Percentiles rank a stretch among this genome's conserved stretches.
phyloP scores from a whole-genome alignment of 2,797 vertebrate genomes.

The Pipistrellus pygmaeus region DNA sequence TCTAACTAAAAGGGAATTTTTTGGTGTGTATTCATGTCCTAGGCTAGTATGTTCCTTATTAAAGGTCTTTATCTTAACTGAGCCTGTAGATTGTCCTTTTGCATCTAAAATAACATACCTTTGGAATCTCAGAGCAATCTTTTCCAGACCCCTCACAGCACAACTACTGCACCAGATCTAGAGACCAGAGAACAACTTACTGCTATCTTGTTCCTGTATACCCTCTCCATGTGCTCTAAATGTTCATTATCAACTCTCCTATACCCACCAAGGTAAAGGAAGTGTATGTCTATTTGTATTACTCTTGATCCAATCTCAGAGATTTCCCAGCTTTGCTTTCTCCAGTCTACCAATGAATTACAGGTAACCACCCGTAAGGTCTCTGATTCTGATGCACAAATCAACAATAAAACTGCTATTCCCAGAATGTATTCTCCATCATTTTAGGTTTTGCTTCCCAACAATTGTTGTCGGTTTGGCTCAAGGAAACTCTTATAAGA shows the following conservation, averaged over 20 bases:
- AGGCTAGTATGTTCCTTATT: background rate
- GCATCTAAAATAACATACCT: no score
- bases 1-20: background rate
- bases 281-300: background rate
- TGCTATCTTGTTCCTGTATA: no score
- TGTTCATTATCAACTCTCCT: no score
- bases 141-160: no score
- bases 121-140: no score
- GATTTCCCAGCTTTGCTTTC: background rate
- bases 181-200: no score
- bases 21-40: background rate
- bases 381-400: background rate
- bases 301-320: background rate
- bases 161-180: no score
- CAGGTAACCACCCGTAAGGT: background rate
- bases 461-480: background rate
- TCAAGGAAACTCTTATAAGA: background rate
- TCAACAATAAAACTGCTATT: background rate
- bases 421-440: background rate
- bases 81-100: no score
- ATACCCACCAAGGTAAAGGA: background rate
- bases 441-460: background rate
- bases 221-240: no score
- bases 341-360: background rate
- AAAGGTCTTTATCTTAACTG: background rate